A percentile compares a stretch with the other conserved stretches of the same genome.
Conservation (phyloP, 2,113 vertebrate species). For the Opisthocomus hoazin region DNA sequence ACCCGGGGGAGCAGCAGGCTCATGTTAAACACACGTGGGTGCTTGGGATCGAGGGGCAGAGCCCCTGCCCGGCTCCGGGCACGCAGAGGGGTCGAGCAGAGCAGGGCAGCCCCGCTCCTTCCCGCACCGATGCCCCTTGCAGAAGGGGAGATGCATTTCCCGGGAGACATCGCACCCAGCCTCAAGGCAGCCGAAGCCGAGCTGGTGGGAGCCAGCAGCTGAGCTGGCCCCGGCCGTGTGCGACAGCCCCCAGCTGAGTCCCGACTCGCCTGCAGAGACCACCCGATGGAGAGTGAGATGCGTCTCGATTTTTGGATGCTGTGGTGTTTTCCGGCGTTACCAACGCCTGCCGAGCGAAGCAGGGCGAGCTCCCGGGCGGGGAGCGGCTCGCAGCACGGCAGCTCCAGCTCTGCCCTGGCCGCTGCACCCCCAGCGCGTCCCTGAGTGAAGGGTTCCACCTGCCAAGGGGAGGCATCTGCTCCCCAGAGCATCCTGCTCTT, state of each 20-base stretch:
- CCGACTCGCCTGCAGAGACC: neutral
- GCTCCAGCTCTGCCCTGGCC: neutral
- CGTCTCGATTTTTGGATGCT: fast-evolving
- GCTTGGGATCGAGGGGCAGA: fast-evolving
- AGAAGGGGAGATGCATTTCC: fast-evolving
- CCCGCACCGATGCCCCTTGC: neutral
- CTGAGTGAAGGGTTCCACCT: fast-evolving
- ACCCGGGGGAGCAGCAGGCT: neutral
- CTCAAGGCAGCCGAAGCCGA: neutral
- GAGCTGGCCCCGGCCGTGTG: neutral
- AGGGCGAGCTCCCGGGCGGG: fast-evolving
- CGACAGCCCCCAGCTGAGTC: neutral
- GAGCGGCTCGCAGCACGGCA: neutral
- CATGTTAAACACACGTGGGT: fast-evolving
- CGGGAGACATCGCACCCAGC: fast-evolving
- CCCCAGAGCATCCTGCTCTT: neutral
- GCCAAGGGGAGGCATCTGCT: neutral
- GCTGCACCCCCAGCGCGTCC: fast-evolving
- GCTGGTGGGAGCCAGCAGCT: neutral
- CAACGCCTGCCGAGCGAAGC: neutral
- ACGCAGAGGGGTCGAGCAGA: neutral
- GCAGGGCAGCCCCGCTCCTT: neutral
- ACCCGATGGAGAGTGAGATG: fast-evolving
- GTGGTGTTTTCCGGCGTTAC: fast-evolving
- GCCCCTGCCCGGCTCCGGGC: neutral